Percentiles rank a stretch among this genome's conserved stretches.
Conservation (phyloP, 2,888 invertebrate species). For the Danaus chrysippus region DNA sequence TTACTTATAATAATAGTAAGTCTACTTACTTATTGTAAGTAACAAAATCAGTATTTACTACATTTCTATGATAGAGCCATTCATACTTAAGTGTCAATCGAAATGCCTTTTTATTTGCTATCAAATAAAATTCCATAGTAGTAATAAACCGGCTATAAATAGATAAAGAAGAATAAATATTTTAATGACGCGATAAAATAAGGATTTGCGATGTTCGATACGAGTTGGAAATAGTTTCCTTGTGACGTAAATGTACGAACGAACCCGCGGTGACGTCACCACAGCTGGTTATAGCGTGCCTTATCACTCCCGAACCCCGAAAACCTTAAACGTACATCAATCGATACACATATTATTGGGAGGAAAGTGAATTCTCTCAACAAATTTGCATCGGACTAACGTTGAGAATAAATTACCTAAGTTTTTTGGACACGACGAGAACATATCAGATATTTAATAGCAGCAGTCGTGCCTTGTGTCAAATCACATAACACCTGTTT, state of each 20-base stretch:
- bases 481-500: constrained; percentile 30
- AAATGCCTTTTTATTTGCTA: too few relatives aligned
- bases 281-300: constrained; percentile 55
- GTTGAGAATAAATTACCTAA: constrained; percentile 25
- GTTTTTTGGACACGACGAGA: constrained; percentile 18
- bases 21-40: too few relatives aligned
- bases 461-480: constrained; percentile 48
- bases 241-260: constrained; percentile 55
- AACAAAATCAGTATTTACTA: too few relatives aligned
- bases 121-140: too few relatives aligned
- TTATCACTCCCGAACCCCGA: constrained; percentile 39
- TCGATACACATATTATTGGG: constrained; percentile 16
- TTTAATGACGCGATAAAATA: not conserved
- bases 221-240: constrained; percentile 29
- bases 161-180: too few relatives aligned
- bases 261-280: constrained; percentile 59
- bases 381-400: constrained; percentile 37
- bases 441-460: constrained; percentile 42
- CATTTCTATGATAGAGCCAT: too few relatives aligned
- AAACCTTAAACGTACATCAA: constrained; percentile 18
- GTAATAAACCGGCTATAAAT: too few relatives aligned
- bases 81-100: too few relatives aligned
- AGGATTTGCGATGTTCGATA: too few relatives aligned
- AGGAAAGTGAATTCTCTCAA: constrained; percentile 28
- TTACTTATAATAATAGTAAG: too few relatives aligned